Base-by-base conservation (phyloP, 2,888 invertebrate species). In the Coelopa pilipes region DNA sequence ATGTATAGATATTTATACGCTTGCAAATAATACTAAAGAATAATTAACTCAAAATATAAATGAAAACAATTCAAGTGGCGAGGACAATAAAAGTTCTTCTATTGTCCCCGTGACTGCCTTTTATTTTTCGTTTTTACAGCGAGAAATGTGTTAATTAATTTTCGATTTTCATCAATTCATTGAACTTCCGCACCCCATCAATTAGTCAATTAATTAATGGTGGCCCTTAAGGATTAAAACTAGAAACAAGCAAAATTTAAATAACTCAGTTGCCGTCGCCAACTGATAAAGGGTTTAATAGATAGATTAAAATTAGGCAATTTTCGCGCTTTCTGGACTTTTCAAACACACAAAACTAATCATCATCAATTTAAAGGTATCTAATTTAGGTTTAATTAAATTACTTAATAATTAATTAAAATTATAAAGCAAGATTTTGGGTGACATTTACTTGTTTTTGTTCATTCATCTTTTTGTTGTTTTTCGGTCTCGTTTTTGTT, bases 361-460 rank as follows among this genome's bases (percentile, higher is more conserved):
- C n/a, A 53, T 11, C 10, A 49, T 49, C 13, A 49, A 49, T 7
- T 53, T 53, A 3, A 53, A 53, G 4, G 13, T 53, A 15, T 53
- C 10, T 53, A 53, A 53, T 15, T 53, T 15, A 53, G 2, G 13
- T 53, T 53, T 7, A 53, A 65, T 65, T 9, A 65, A 47, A 24
- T 34, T 34, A 34, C 34, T 34, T 34, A 34, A 62, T 62, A 7
- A 11, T 47, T 50, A 68, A 46, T 73, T 70, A 73, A 75, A 67
- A 70, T 47, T 76, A 76, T 76, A 76, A 76, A 76, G 76, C 76
- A 74, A 76, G 76, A 76, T 70, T 74, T 55, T 71, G 72, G 76
- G 57, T 75, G 65, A 72, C 47, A 72, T 53, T 65, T 72, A 34
- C 47, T 21, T 73, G 60, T 50, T 55, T 19, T 63, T 57, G 62